A percentile compares a stretch with the other conserved stretches of the same genome.
Conservation (phyloP, 2,888 invertebrate species). For the Parapristionchus giblindavisi region DNA sequence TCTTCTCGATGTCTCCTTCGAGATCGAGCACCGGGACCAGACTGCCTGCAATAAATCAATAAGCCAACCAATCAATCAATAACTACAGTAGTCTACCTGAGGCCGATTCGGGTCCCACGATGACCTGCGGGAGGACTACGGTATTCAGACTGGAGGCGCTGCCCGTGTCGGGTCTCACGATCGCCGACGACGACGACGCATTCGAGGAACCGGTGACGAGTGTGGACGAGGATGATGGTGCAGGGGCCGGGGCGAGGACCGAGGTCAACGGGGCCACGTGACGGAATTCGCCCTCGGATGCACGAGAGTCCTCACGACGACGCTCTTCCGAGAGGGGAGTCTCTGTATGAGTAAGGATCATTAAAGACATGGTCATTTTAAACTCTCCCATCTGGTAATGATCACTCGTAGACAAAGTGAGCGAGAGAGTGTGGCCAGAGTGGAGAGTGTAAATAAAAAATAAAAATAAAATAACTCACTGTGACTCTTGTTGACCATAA, state of each 20-base stretch:
- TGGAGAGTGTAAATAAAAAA: not conserved
- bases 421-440: too few species aligned
- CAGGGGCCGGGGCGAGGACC: too few species aligned
- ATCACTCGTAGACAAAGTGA: not conserved
- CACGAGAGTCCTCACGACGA: constrained; percentile 41
- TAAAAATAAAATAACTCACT: constrained; percentile 27
- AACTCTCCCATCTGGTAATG: not conserved
- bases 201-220: too few species aligned
- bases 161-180: too few species aligned
- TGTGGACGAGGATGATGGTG: not conserved
- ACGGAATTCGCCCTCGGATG: constrained; percentile 42
- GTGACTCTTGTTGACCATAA: constrained; percentile 39
- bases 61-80: too few species aligned
- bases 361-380: too few species aligned
- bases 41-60: too few species aligned
- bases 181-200: too few species aligned
- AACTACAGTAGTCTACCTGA: too few species aligned
- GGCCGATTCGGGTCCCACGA: too few species aligned
- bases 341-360: constrained; percentile 8
- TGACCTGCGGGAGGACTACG: too few species aligned
- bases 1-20: constrained; percentile 35
- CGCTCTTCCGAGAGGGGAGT: constrained; percentile 40
- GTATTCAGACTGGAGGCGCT: too few species aligned
- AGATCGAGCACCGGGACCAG: not conserved
- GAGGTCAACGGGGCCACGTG: constrained; percentile 30